phyloP scores from a whole-genome alignment of 1,140 invertebrate species.

The Drosophila lowei region DNA sequence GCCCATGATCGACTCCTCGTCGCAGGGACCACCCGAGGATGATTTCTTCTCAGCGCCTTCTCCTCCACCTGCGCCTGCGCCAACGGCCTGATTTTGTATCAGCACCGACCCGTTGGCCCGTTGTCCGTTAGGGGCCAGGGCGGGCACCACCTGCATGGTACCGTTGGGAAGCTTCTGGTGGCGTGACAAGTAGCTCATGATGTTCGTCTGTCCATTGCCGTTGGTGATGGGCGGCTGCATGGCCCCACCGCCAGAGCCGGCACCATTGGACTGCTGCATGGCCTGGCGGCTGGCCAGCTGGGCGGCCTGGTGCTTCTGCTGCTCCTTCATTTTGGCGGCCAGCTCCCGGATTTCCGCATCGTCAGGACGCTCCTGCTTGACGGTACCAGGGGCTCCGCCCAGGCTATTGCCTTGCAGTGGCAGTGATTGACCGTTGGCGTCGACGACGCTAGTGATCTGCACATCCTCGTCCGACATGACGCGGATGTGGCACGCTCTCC shows the following conservation, averaged over 20 bases:
- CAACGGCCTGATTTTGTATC: constrained; percentile 5
- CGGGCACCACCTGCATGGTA: constrained; percentile 74
- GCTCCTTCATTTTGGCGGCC: constrained; percentile 93
- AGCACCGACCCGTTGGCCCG: constrained; percentile 24
- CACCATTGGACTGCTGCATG: constrained; percentile 73
- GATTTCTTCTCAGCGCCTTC: constrained; percentile 43
- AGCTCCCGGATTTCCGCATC: constrained; percentile 93
- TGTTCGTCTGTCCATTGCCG: constrained; percentile 84
- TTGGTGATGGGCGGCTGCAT: constrained; percentile 73
- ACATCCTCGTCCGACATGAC: constrained; percentile 61
- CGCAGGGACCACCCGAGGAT: constrained; percentile 82
- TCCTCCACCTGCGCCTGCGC: constrained; percentile 29
- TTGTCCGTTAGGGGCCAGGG: constrained; percentile 17
- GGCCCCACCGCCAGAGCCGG: constrained; percentile 41
- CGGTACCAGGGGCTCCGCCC: constrained; percentile 66
- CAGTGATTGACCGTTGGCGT: constrained; percentile 72
- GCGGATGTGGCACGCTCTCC: constrained; percentile 43
- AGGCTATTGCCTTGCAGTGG: constrained; percentile 72
- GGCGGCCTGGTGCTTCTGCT: constrained; percentile 85
- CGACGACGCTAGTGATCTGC: constrained; percentile 70
- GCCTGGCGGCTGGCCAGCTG: constrained; percentile 71
- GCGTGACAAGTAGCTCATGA: constrained; percentile 86
- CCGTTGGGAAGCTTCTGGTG: constrained; percentile 82
- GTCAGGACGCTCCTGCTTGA: constrained; percentile 93
- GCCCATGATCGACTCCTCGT: constrained; percentile 92